Conservation (phyloP, 2,888 invertebrate species). For the Andrena camellia region DNA sequence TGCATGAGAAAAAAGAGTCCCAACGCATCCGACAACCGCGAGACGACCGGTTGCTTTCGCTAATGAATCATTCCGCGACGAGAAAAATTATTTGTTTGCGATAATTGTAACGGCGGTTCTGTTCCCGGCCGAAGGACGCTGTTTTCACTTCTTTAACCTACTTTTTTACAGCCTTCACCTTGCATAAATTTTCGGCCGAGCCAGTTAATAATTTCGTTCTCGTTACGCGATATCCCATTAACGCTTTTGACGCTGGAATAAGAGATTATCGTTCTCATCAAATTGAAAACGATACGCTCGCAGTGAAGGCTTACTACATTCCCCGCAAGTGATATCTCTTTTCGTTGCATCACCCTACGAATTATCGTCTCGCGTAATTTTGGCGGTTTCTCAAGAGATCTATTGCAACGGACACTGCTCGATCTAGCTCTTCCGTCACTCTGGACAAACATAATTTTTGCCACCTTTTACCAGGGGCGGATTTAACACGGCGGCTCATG, state of each 20-base stretch:
- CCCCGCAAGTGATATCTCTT: slow-evolving; percentile 27
- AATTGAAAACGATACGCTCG: slow-evolving; percentile 32
- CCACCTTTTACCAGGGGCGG: no score
- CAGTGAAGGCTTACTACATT: slow-evolving; percentile 32
- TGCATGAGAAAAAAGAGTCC: background rate
- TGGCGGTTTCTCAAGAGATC: background rate
- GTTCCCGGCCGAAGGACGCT: slow-evolving; percentile 38
- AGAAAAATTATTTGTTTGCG: slow-evolving; percentile 41
- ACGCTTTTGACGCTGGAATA: slow-evolving; percentile 37
- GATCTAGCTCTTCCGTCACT: no score
- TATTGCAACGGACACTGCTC: background rate
- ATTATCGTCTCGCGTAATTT: background rate
- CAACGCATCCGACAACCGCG: background rate
- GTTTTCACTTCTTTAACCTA: slow-evolving; percentile 54
- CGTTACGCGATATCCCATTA: slow-evolving; percentile 47
- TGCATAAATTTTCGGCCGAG: slow-evolving; percentile 39
- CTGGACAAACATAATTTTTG: no score
- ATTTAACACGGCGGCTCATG: no score
- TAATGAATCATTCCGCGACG: slow-evolving; percentile 33
- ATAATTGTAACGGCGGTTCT: slow-evolving; percentile 28
- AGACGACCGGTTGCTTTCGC: slow-evolving; percentile 18
- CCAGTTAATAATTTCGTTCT: slow-evolving; percentile 49
- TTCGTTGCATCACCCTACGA: slow-evolving; percentile 19
- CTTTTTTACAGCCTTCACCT: slow-evolving; percentile 44
- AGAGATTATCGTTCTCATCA: slow-evolving; percentile 41